These are phyloP conservation scores for Drosophila sproati DNA, from an alignment of 1,140 invertebrate species.

Conservation along the genomic window DNA sequence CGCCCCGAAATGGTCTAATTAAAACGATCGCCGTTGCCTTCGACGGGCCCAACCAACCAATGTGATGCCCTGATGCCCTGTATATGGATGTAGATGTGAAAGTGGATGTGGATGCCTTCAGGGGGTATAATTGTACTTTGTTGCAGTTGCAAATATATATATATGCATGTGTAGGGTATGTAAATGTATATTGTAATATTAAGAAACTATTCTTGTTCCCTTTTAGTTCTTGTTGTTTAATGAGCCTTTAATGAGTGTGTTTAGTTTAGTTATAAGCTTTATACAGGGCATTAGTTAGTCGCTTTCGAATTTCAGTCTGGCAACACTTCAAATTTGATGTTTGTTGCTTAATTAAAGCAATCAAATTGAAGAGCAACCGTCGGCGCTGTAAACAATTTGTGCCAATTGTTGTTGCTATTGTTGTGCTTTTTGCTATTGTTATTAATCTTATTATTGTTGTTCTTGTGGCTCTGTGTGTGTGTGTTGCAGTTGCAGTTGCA, in stretches of 20 bases:
- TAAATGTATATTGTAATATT: not conserved
- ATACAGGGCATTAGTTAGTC: constrained; percentile 2
- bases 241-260: no score
- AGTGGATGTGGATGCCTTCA: not conserved
- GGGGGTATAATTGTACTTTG: not conserved
- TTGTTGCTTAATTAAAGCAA: constrained; percentile 74
- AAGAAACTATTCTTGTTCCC: not conserved
- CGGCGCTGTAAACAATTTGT: constrained; percentile 60
- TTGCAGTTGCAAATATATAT: no score
- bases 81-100: not conserved
- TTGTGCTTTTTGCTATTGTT: constrained; percentile 44
- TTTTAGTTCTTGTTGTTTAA: not conserved
- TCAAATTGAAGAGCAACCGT: constrained; percentile 61
- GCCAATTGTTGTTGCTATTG: constrained; percentile 62
- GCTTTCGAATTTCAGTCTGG: not conserved
- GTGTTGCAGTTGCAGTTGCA: constrained; percentile 32
- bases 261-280: constrained; percentile 27
- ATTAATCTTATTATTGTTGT: constrained; percentile 21
- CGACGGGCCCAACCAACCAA: constrained; percentile 29
- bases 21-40: constrained; percentile 51
- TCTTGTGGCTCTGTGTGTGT: constrained; percentile 13
- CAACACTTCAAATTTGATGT: not conserved
- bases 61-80: constrained; percentile 31
- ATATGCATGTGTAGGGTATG: no score
- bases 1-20: constrained; percentile 74